A percentile compares a stretch with the other conserved stretches of the same genome.
Evolutionary conservation across 2,888 invertebrate species (phyloP).

Genomic region (Drosophila paramelanica): DNA sequence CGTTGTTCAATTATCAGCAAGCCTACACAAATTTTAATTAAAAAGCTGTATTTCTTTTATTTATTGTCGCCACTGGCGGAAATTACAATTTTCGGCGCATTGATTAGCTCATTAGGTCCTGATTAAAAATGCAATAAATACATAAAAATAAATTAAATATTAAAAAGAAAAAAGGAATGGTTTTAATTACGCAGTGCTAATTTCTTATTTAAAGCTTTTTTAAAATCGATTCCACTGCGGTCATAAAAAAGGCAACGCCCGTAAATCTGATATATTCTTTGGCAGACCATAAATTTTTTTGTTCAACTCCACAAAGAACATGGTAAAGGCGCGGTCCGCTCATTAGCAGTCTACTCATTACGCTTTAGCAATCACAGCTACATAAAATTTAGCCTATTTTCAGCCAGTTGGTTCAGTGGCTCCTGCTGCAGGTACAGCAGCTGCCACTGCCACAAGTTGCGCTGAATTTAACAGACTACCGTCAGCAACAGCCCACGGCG

Average conservation of each 20-base stretch:
- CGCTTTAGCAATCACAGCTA: constrained; percentile 10
- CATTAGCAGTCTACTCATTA: constrained; percentile 34
- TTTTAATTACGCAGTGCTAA: constrained; percentile 57
- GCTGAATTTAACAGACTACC: constrained; percentile 55
- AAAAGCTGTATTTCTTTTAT: constrained; percentile 47
- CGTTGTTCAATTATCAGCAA: constrained; percentile 68
- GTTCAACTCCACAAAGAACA: neutral
- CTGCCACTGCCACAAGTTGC: constrained; percentile 26
- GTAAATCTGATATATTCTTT: constrained; percentile 25
- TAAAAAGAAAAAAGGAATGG: constrained; percentile 32
- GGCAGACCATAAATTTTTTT: constrained; percentile 33
- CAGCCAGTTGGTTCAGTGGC: neutral
- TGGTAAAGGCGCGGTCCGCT: constrained; percentile 37
- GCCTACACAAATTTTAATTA: constrained; percentile 65
- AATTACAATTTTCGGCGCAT: constrained; percentile 63
- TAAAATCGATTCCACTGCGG: constrained; percentile 17
- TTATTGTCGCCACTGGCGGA: constrained; percentile 36
- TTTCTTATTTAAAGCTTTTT: constrained; percentile 41
- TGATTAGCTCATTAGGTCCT: constrained; percentile 70
- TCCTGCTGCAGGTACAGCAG: constrained; percentile 32
- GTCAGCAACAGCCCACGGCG: constrained; percentile 45
- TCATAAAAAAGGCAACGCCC: constrained; percentile 23
- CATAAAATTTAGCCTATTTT: neutral
- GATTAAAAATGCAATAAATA: constrained; percentile 69
- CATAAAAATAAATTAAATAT: neutral